Percentiles rank a stretch among this genome's conserved stretches.
Conservation (phyloP, 2,113 vertebrate species). For the Pipa parva region DNA sequence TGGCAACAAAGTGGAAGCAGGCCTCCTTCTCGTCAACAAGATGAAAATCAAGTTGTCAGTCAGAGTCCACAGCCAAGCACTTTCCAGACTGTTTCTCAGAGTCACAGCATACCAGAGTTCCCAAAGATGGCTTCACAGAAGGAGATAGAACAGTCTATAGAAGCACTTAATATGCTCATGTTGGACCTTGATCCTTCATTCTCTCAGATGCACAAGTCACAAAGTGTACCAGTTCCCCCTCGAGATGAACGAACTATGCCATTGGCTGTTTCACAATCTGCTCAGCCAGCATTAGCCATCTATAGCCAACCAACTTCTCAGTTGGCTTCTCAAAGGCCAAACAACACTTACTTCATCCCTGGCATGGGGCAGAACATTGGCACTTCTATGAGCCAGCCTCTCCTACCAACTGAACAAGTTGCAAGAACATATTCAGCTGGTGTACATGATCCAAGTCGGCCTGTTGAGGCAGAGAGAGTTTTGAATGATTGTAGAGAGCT, state of each 20-base stretch:
- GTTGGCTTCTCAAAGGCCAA: slow-evolving; percentile 60
- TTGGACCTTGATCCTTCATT: slow-evolving; percentile 73
- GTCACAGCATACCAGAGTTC: slow-evolving; percentile 83
- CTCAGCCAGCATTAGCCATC: slow-evolving; percentile 62
- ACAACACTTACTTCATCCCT: slow-evolving; percentile 45
- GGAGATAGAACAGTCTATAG: slow-evolving; percentile 94
- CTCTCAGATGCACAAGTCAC: slow-evolving; percentile 74
- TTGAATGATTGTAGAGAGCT: slow-evolving; percentile 5
- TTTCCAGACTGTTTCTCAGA: slow-evolving; percentile 54
- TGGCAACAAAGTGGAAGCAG: slow-evolving; percentile 81
- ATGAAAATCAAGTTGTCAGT: slow-evolving; percentile 56
- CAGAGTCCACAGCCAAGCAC: slow-evolving; percentile 59
- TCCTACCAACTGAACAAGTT: background rate
- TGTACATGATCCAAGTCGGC: slow-evolving; percentile 10
- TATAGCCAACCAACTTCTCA: slow-evolving; percentile 53
- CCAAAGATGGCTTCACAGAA: slow-evolving; percentile 78
- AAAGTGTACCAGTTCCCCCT: slow-evolving; percentile 69
- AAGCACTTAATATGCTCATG: slow-evolving; percentile 93
- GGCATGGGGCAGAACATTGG: slow-evolving; percentile 8
- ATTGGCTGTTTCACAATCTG: slow-evolving; percentile 73
- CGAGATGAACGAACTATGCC: slow-evolving; percentile 53
- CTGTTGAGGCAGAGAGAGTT: slow-evolving; percentile 37
- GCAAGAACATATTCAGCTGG: slow-evolving; percentile 10
- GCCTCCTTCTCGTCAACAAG: slow-evolving; percentile 61
- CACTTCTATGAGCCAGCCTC: background rate